Conservation (phyloP, 2,797 vertebrate species). For the Oophaga sylvatica region DNA sequence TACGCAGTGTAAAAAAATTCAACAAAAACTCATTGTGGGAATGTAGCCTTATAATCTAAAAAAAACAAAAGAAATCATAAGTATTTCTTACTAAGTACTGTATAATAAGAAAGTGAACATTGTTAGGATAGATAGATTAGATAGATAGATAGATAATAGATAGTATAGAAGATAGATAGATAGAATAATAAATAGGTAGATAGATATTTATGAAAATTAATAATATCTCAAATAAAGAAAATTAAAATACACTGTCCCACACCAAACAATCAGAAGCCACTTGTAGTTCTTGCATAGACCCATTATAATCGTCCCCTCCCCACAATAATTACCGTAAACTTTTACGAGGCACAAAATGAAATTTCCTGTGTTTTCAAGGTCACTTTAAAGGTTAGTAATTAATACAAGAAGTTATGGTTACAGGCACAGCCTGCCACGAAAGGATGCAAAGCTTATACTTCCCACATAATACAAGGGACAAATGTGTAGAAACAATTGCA, state of each 20-base stretch:
- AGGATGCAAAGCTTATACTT: not conserved
- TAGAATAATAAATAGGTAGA: too few species aligned
- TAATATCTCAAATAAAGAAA: not conserved
- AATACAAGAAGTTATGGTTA: not conserved
- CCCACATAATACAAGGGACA: not conserved
- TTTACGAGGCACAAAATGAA: not conserved
- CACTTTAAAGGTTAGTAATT: not conserved
- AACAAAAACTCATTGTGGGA: too few species aligned
- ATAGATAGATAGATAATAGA: not conserved
- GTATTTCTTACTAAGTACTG: not conserved
- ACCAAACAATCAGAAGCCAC: not conserved
- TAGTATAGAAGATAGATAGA: too few species aligned
- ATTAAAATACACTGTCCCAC: not conserved
- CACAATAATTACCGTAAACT: not conserved
- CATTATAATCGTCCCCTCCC: not conserved
- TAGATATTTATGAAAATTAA: not conserved
- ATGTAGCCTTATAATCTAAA: too few species aligned
- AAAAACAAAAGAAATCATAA: too few species aligned
- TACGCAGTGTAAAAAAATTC: too few species aligned
- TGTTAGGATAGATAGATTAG: too few species aligned
- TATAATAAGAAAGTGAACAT: not conserved
- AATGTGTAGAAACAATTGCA: not conserved
- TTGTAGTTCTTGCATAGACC: not conserved
- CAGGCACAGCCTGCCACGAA: slow-evolving; percentile 25
- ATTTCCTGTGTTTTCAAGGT: not conserved